Conservation (phyloP, 2,797 vertebrate species). For the Strix occidentalis region DNA sequence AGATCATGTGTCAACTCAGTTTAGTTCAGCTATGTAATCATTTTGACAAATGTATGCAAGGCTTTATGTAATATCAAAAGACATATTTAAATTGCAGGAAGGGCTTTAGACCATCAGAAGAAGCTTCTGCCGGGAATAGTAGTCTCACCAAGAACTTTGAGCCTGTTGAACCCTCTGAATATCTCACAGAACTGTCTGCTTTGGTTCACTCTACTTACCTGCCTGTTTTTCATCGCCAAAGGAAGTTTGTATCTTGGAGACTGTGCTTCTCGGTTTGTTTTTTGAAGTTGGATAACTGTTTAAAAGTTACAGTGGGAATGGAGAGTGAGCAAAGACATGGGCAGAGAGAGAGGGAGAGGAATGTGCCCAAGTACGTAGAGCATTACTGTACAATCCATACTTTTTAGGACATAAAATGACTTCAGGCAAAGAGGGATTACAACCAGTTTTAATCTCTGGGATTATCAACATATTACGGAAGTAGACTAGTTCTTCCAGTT, state of each 20-base stretch:
- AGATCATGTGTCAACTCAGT: neutral
- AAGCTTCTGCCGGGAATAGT: neutral
- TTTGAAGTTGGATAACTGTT: neutral
- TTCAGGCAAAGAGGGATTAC: neutral
- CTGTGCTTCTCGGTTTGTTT: neutral
- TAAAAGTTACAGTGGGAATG: neutral
- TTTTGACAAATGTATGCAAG: neutral
- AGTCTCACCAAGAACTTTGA: neutral
- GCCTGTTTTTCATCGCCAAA: neutral
- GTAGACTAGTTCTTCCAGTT: neutral
- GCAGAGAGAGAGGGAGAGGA: neutral
- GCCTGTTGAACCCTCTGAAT: neutral
- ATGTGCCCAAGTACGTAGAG: neutral
- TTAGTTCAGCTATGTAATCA: neutral
- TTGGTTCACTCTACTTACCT: neutral
- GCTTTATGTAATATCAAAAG: neutral
- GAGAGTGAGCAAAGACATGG: neutral
- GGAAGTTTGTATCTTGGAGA: neutral
- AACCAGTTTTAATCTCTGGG: neutral
- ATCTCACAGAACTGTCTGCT: neutral
- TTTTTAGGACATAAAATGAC: neutral
- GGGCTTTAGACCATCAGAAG: neutral
- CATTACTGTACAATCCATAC: neutral
- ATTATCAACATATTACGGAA: neutral
- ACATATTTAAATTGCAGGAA: neutral